These are phyloP conservation scores for Mus caroli DNA, from an alignment of 2,797 vertebrate species.

Conservation along the genomic window DNA sequence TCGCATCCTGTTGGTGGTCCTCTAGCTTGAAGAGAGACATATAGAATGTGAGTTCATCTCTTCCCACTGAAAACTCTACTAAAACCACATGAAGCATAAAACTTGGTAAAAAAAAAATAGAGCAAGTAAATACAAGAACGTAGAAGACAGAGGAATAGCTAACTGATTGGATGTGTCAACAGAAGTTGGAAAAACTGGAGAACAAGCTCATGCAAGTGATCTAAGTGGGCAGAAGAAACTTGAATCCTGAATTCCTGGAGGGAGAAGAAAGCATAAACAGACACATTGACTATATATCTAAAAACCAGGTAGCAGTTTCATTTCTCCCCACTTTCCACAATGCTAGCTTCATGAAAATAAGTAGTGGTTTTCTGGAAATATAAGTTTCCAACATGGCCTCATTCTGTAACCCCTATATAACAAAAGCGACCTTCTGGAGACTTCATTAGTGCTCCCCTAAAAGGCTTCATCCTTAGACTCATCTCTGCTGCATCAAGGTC, in stretches of 20 bases:
- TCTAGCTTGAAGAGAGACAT: background rate
- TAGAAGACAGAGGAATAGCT: background rate
- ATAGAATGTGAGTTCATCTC: background rate
- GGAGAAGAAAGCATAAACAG: background rate
- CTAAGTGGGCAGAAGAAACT: background rate
- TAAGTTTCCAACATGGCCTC: background rate
- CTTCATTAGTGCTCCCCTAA: background rate
- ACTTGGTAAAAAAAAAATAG: background rate
- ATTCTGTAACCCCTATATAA: background rate
- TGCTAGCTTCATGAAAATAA: constrained; percentile 17
- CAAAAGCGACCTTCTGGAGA: background rate
- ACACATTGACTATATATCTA: background rate
- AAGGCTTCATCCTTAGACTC: background rate
- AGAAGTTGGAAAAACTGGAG: constrained; percentile 2
- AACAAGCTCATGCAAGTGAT: background rate
- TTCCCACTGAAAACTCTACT: background rate
- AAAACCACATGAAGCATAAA: constrained; percentile 3
- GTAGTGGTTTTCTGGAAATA: background rate
- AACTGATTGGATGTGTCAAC: background rate
- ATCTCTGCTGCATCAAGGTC: constrained; percentile 30
- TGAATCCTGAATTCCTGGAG: background rate
- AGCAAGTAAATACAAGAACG: background rate
- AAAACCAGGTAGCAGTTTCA: background rate
- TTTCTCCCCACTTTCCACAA: background rate
- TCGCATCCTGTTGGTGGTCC: background rate